A percentile compares a stretch with the other conserved stretches of the same genome.
Conservation (phyloP, 2,888 invertebrate species). For the Harpalus rubripes region DNA sequence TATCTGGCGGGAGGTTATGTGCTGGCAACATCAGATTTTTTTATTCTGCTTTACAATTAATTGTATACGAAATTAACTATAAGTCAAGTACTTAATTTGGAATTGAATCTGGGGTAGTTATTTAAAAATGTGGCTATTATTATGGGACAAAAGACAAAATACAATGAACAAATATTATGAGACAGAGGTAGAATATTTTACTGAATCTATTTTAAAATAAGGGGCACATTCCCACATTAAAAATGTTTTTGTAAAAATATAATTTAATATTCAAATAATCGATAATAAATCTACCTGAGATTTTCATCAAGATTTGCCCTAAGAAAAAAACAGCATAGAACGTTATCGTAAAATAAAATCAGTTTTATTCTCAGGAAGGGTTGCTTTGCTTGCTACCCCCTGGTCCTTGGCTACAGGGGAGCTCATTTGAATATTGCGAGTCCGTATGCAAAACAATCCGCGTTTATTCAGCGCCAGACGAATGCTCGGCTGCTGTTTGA, state of each 20-base stretch:
- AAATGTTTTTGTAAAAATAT: not conserved
- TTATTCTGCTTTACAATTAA: too few species aligned
- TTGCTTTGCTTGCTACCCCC: conserved; percentile 31
- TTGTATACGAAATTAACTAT: too few species aligned
- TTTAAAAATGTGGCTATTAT: too few species aligned
- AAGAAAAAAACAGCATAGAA: not conserved
- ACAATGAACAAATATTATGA: too few species aligned
- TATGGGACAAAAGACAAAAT: too few species aligned
- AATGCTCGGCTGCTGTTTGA: conserved; percentile 69
- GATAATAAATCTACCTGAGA: not conserved
- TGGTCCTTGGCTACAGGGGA: conserved; percentile 68
- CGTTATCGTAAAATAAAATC: not conserved
- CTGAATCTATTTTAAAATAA: too few species aligned
- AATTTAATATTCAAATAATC: not conserved
- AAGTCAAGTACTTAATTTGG: too few species aligned
- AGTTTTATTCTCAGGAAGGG: not conserved
- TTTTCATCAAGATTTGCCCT: not conserved
- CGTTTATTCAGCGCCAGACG: conserved; percentile 60
- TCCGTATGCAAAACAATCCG: conserved; percentile 53
- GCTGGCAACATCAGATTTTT: too few species aligned
- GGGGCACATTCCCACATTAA: not conserved
- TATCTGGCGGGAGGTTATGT: too few species aligned
- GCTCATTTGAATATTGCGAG: conserved; percentile 69
- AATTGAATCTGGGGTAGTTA: too few species aligned
- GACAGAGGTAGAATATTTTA: too few species aligned